These are phyloP conservation scores for Scarus forsteni DNA, from an alignment of 2,797 vertebrate genomes.

Conservation along the genomic window DNA sequence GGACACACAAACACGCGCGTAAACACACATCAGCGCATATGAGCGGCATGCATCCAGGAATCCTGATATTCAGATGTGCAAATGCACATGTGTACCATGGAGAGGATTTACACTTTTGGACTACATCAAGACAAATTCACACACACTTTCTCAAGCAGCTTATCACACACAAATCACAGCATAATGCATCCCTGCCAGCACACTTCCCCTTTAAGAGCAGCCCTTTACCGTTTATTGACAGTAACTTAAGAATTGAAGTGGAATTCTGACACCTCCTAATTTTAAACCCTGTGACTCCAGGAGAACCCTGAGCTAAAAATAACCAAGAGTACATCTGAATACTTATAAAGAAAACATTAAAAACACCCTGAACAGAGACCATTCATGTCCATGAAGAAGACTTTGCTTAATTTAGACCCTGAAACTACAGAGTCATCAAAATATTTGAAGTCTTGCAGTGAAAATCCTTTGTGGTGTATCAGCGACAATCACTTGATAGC, in stretches of 20 bases:
- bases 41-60: slow-evolving; percentile 42
- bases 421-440: slow-evolving; percentile 66
- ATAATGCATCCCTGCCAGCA: slow-evolving; percentile 33
- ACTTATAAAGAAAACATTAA: slow-evolving; percentile 82
- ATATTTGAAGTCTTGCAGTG: slow-evolving; percentile 26
- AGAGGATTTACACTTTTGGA: slow-evolving; percentile 70
- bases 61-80: slow-evolving; percentile 57
- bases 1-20: slow-evolving; percentile 51
- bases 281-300: slow-evolving; percentile 82
- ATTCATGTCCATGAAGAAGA: slow-evolving; percentile 75
- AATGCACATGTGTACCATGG: slow-evolving; percentile 42
- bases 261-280: slow-evolving; percentile 86
- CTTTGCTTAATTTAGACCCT: slow-evolving; percentile 18
- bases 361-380: slow-evolving; percentile 71
- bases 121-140: slow-evolving; percentile 44
- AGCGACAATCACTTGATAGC: slow-evolving; percentile 36
- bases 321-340: slow-evolving; percentile 80
- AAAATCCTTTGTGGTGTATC: slow-evolving; percentile 28
- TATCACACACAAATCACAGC: slow-evolving; percentile 66
- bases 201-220: slow-evolving; percentile 76
- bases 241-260: slow-evolving; percentile 86
- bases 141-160: slow-evolving; percentile 50
- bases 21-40: slow-evolving; percentile 38
- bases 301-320: slow-evolving; percentile 82
- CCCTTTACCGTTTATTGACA: slow-evolving; percentile 80